These are phyloP conservation scores for Aleiodes leptofemur DNA, from an alignment of 2,888 invertebrate genomes.

Conservation along the genomic window DNA sequence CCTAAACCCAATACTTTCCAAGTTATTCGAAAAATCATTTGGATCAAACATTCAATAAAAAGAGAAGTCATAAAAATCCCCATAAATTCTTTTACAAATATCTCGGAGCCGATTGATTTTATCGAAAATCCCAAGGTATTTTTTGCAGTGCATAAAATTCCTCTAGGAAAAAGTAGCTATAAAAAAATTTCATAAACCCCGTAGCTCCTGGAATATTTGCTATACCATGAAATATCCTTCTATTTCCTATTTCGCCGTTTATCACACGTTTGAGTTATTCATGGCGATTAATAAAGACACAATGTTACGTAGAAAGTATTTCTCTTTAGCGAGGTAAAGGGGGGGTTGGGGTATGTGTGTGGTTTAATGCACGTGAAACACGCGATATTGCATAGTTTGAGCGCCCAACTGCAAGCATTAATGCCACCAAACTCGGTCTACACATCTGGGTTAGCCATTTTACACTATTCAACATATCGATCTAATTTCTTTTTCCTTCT, in stretches of 20 bases:
- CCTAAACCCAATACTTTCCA: no score
- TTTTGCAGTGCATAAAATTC: not conserved
- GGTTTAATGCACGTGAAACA: slow-evolving; percentile 81
- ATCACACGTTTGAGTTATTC: slow-evolving; percentile 46
- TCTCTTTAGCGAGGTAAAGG: not conserved
- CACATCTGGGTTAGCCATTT: slow-evolving; percentile 34
- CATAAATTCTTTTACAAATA: not conserved
- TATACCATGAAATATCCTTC: not conserved
- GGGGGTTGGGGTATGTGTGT: slow-evolving; percentile 74
- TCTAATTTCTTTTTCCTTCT: slow-evolving; percentile 15
- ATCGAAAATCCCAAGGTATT: no score
- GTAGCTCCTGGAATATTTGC: no score
- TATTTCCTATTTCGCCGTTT: slow-evolving; percentile 8
- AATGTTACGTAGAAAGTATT: slow-evolving; percentile 79
- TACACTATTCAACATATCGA: slow-evolving; percentile 17
- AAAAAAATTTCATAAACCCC: no score
- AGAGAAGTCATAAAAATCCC: no score
- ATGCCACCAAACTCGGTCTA: not conserved
- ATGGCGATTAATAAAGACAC: slow-evolving; percentile 79
- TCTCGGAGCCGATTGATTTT: not conserved
- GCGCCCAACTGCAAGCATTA: not conserved
- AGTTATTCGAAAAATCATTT: no score
- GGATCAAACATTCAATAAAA: no score
- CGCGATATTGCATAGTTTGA: slow-evolving; percentile 56
- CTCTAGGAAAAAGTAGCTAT: no score